Evolutionary conservation across 2,113 vertebrate genomes (phyloP), one percentile per base, ranked within the genome.

Genomic region (Heloderma charlesbogerti): DNA sequence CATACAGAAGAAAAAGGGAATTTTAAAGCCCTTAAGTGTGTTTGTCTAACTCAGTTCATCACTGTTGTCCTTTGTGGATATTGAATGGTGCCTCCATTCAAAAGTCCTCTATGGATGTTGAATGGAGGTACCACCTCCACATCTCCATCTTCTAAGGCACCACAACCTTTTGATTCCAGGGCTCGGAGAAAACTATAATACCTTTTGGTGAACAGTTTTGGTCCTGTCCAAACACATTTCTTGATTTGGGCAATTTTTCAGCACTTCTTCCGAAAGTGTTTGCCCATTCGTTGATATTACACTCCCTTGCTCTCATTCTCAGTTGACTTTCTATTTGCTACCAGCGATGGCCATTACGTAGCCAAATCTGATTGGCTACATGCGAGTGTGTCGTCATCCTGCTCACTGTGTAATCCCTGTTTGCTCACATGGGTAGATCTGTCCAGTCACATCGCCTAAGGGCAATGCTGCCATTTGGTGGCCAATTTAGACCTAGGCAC

Each of bases 1-100:
- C 88, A 51, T 16, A 45, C 16, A 80, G 74, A 51, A 75, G 75
- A 87, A 27, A 40, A n/a, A 54, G 87, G 15, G 85, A 27, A 89
- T 51, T 18, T 45, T 40, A 78, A 86, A 94, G 45, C 29, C 63
- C 29, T 90, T 34, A 78, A 93, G 43, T 22, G 6, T 72, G 37
- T 60, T 93, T 71, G n/a, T 93, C 27, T 48, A 43, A 71, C 40
- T 6, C 81, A 1, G 18, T 63, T 51, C 54, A 45, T 69, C 83
- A 3, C 66, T 87, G 54, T 4, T 57, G 0, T 40, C 29, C 80
- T 57, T 34, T 82, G 51, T 37, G 34, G 57, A 66, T 16, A 37
- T 54, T 6, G 9, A 34, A 37, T 13, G 34, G 18, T n/a, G n/a
- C n/a, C n/a, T n/a, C n/a, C n/a, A n/a, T n/a, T n/a, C n/a, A n/a